These are phyloP conservation scores for Arbacia lixula DNA, from an alignment of 53 echinoderm and acorn worm species.

Conservation along the genomic window DNA sequence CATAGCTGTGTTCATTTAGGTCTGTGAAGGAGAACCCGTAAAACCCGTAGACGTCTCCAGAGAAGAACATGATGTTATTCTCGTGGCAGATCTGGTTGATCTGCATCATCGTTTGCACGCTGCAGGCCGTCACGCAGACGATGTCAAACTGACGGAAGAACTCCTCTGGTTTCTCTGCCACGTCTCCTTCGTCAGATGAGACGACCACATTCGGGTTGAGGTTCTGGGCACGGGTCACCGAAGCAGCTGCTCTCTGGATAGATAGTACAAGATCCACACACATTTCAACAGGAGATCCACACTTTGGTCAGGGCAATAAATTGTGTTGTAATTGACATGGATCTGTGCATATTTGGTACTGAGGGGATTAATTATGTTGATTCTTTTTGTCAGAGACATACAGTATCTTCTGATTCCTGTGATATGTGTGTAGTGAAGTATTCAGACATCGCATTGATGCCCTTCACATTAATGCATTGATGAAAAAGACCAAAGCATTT, in stretches of 20 bases:
- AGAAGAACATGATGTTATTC: constrained; percentile 89
- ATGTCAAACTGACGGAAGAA: constrained; percentile 95
- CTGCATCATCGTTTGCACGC: constrained; percentile 74
- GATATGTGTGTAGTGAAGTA: too few relatives aligned
- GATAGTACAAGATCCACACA: too few relatives aligned
- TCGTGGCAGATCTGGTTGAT: constrained; percentile 93
- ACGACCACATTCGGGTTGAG: constrained; percentile 93
- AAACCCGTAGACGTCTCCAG: constrained; percentile 94
- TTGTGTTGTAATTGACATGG: too few relatives aligned
- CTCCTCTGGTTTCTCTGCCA: constrained; percentile 69
- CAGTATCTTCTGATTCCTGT: too few relatives aligned
- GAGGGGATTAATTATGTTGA: too few relatives aligned
- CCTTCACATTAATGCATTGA: too few relatives aligned
- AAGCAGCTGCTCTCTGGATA: constrained; percentile 90
- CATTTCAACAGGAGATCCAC: too few relatives aligned
- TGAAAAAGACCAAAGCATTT: too few relatives aligned
- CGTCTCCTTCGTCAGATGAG: constrained; percentile 68
- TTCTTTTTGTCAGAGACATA: too few relatives aligned
- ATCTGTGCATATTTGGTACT: too few relatives aligned
- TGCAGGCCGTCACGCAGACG: constrained; percentile 88
- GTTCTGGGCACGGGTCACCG: constrained; percentile 83
- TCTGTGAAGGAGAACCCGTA: constrained; percentile 95
- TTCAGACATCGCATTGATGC: too few relatives aligned
- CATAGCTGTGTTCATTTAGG: constrained; percentile 92
- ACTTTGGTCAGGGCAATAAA: too few relatives aligned